Conservation (phyloP, 2,113 vertebrate genomes). For the Euleptes europaea region DNA sequence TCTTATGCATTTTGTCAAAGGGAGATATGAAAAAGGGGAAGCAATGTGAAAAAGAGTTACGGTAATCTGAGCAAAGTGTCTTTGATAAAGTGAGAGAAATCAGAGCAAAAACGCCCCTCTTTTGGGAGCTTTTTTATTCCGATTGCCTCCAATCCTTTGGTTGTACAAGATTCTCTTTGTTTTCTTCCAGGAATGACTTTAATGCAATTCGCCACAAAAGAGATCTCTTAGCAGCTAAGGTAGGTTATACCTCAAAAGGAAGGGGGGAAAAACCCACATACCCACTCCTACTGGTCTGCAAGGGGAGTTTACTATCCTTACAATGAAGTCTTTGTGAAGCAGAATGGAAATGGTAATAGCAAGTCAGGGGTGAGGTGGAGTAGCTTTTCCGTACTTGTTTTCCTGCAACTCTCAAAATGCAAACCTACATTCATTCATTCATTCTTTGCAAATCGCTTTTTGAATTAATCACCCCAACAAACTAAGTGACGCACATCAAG, state of each 20-base stretch:
- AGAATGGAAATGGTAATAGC: constrained; percentile 41
- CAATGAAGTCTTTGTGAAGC: constrained; percentile 76
- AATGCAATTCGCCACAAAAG: constrained; percentile 96
- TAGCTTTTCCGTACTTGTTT: constrained; percentile 41
- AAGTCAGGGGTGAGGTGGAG: constrained; percentile 58
- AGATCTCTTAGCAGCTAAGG: constrained; percentile 95
- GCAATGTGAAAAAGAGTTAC: constrained; percentile 67
- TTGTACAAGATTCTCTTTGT: constrained; percentile 87
- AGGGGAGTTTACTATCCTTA: constrained; percentile 67
- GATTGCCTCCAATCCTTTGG: constrained; percentile 74
- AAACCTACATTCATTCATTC: constrained; percentile 13
- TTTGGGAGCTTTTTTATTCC: constrained; percentile 75
- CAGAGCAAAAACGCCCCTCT: constrained; percentile 72
- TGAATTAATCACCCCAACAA: not conserved
- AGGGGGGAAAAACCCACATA: constrained; percentile 60
- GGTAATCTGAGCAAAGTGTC: constrained; percentile 79
- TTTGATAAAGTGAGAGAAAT: constrained; percentile 82
- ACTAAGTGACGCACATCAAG: not conserved
- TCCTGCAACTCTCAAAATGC: constrained; percentile 11
- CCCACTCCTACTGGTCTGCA: constrained; percentile 62
- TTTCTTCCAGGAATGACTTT: constrained; percentile 88
- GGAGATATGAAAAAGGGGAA: constrained; percentile 35
- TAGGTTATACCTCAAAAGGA: constrained; percentile 86
- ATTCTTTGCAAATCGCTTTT: not conserved
- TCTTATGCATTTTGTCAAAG: constrained; percentile 66